Conservation (phyloP, 2,113 vertebrate genomes). For the Leptosomus discolor region DNA sequence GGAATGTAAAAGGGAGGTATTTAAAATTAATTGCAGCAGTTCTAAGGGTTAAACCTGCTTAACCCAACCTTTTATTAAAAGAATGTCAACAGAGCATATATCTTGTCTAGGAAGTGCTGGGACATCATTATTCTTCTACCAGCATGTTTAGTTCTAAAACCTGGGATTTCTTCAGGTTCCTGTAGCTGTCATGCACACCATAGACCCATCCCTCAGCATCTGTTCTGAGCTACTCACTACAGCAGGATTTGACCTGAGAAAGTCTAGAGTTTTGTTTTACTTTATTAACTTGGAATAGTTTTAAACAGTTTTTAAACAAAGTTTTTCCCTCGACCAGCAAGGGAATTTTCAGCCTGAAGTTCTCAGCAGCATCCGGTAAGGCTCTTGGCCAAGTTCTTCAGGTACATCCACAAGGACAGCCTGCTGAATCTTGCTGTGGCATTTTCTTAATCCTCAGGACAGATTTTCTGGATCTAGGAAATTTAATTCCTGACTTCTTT, state of each 20-base stretch:
- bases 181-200: conserved; percentile 58
- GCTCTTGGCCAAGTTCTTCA: conserved; percentile 74
- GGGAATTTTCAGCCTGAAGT: conserved; percentile 75
- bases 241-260: conserved; percentile 86
- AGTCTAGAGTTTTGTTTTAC: conserved; percentile 73
- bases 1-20: conserved; percentile 64
- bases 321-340: conserved; percentile 82
- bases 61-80: conserved; percentile 66
- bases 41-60: conserved; percentile 75
- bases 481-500: conserved; percentile 77
- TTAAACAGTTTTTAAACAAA: conserved; percentile 72
- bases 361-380: conserved; percentile 75
- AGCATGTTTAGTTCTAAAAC: conserved; percentile 47
- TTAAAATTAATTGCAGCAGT: conserved; percentile 76
- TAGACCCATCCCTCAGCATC: conserved; percentile 55
- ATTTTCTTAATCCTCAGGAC: conserved; percentile 70
- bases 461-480: conserved; percentile 76
- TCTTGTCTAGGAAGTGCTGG: conserved; percentile 42
- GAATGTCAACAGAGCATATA: conserved; percentile 60
- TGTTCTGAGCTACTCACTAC: conserved; percentile 80
- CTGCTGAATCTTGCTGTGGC: conserved; percentile 60
- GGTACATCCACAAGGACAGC: conserved; percentile 68
- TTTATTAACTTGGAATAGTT: conserved; percentile 74
- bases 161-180: conserved; percentile 49
- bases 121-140: not conserved